Evolutionary conservation across 1,140 invertebrate species (phyloP), one percentile per base, ranked within the genome.

Genomic region (Papilio dardanus): DNA sequence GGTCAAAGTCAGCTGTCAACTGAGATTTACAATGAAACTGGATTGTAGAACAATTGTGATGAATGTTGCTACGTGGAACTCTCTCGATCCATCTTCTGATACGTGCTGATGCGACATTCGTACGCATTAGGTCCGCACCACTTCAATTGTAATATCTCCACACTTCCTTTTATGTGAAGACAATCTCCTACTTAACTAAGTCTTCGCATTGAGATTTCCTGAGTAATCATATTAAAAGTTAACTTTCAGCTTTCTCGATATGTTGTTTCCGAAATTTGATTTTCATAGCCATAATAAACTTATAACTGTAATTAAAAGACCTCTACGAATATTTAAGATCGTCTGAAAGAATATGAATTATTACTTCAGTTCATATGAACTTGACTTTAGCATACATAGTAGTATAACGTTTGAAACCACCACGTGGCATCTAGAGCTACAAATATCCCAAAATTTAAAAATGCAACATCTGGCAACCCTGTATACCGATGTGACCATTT

Each of bases 1-100:
- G 71, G 71, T 73, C 46, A 73, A 73, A 71, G 69, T 71, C 46
- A 71, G 30, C 42, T 33, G 71, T 71, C 40, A 50, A 35, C 69
- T 28, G 28, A 71, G 40, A 54, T 54, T 31, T 33, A 71, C 28
- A 54, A 71, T 71, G 28, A 42, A 71, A 54, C 24, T 71, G 37
- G 68, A 46, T 71, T 71, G 30, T 31, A 31, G 69, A 33, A 54
- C 42, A 46, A 73, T 73, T 73, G 71, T 54, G 46, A 58, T 58
- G 71, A 58, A 73, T 73, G 71, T 73, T 14, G 6, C 4, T 58
- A 73, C 68, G 68, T 71, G 68, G 46, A 33, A 73, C 30, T 54
- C 24, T 71, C 71, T 33, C n/a, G n/a, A 54, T 73, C 46, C 46
- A 73, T 73, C 71, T 73, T 73, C 46, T 30, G 16, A 73, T 46